A percentile compares a stretch with the other conserved stretches of the same genome.
Evolutionary conservation across 2,113 vertebrate genomes (phyloP).

Genomic region (Numenius arquata): DNA sequence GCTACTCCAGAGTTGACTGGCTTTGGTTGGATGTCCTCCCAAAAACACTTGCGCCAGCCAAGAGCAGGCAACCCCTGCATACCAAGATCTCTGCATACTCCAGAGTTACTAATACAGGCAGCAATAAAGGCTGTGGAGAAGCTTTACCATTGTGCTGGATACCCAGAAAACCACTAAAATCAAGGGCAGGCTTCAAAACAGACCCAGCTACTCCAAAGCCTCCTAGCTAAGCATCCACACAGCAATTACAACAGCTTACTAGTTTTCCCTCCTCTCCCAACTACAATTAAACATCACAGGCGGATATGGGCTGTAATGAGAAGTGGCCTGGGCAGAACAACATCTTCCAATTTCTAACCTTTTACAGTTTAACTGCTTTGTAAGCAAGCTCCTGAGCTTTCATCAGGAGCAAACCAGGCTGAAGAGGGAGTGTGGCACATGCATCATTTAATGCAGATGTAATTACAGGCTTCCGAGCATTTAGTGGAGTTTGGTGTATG

Average conservation of each 20-base stretch:
- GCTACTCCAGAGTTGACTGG: background rate
- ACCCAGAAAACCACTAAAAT: background rate
- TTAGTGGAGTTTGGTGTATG: background rate
- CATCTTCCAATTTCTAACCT: background rate
- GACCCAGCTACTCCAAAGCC: background rate
- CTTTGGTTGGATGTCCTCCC: background rate
- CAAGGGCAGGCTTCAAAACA: background rate
- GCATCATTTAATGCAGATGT: background rate
- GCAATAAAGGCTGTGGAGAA: background rate
- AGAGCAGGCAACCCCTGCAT: background rate
- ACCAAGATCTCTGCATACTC: background rate
- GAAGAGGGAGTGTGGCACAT: background rate
- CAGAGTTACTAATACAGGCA: background rate
- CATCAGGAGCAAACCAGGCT: background rate
- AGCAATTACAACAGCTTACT: background rate
- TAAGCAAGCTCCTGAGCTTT: background rate
- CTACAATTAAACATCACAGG: background rate
- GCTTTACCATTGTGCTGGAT: background rate
- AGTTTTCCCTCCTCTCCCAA: background rate
- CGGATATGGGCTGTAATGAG: rapidly evolving
- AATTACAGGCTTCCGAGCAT: conserved; percentile 23
- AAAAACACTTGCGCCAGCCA: background rate
- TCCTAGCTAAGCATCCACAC: background rate
- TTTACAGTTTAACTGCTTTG: background rate
- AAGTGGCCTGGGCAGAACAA: background rate